Conservation (phyloP, 1,140 invertebrate genomes). For the Lineus longissimus region DNA sequence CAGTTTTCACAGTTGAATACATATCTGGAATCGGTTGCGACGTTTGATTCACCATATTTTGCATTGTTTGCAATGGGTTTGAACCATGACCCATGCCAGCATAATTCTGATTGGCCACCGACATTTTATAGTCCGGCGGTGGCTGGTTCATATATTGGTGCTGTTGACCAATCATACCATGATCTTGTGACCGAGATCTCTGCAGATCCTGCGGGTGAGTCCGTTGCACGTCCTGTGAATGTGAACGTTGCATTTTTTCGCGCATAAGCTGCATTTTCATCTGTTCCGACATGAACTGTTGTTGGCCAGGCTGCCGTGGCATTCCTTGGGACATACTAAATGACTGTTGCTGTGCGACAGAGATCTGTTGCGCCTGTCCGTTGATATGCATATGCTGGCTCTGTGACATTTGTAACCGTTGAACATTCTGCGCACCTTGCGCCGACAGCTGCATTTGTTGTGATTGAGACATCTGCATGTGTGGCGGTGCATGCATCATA, state of each 20-base stretch:
- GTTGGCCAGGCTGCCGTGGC: constrained; percentile 42
- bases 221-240: constrained; percentile 28
- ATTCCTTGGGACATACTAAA: constrained; percentile 54
- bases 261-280: constrained; percentile 37
- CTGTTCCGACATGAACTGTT: constrained; percentile 29
- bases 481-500: constrained; percentile 22
- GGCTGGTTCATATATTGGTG: constrained; percentile 42
- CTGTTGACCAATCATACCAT: constrained; percentile 6
- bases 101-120: constrained; percentile 17
- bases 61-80: constrained; percentile 50
- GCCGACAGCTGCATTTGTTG: constrained; percentile 45
- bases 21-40: constrained; percentile 29
- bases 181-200: constrained; percentile 13
- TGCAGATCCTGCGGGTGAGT: constrained; percentile 24
- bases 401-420: constrained; percentile 72
- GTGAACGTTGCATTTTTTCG: constrained; percentile 27
- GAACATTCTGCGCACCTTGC: constrained; percentile 26
- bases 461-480: constrained; percentile 45
- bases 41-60: constrained; percentile 52
- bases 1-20: constrained; percentile 33
- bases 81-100: constrained; percentile 21
- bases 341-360: constrained; percentile 72
- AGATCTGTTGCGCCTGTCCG: constrained; percentile 74
- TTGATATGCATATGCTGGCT: constrained; percentile 77
- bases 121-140: constrained; percentile 47